Base-by-base conservation (phyloP, 2,113 vertebrate species). In the Platichthys stellatus region DNA sequence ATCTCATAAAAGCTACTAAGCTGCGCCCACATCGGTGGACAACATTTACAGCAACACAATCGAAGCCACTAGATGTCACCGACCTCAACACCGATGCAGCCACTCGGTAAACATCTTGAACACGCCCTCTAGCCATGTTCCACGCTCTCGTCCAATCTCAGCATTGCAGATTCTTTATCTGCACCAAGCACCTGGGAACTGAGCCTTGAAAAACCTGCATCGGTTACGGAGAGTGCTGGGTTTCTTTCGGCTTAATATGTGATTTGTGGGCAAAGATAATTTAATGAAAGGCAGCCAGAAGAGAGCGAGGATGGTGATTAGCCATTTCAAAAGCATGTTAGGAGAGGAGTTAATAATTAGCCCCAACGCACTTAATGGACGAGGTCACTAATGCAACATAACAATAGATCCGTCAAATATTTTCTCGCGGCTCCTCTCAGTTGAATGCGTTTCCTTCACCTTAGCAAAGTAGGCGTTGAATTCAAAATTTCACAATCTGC, bases 91-190 rank as follows among this genome's bases (percentile, higher is more conserved):
- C 2, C 57, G 24, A 56, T 18, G 28, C 9, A 85, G 26, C 8
- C 63, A 45, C 63, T 78, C 26, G 5, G 77, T 78, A 74, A 82
- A 83, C 72, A 86, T 57, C 24, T 1, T 5, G 2, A 83, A 70
- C 43, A 9, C 67, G 12, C 66, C 81, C 67, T 70, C 53, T 0
- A 47, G 78, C 26, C 54, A 57, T 76, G 82, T 82, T 82, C 84
- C 69, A 79, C 66, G 51, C 58, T 43, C 54, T 72, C 64, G 13
- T 84, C 23, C 71, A 68, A 69, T 75, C 40, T 83, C 58, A 10
- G 82, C 68, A 86, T 68, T 62, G 61, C 78, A 78, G 73, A 89
- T 82, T 76, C 73, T 70, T 88, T 76, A 89, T 87, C 86, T 74
- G 56, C 60, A 53, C 76, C 64, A 66, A 74, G 70, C 54, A 86